Conservation (phyloP, 64 coral and sea anemone genomes). For the Pocillopora verrucosa region DNA sequence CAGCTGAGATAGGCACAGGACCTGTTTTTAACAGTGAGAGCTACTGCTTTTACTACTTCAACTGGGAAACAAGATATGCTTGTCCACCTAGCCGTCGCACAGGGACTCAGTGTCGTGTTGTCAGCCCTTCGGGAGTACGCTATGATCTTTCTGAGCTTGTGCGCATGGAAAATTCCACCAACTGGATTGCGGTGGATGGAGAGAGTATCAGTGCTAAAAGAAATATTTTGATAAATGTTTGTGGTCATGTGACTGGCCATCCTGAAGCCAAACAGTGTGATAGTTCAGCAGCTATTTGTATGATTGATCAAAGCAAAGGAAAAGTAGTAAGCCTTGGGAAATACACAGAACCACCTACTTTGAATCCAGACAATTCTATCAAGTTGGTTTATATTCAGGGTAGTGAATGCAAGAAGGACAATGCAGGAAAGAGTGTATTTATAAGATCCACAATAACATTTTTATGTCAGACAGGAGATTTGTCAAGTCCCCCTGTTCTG, state of each 20-base stretch:
- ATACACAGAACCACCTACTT: conserved; percentile 40
- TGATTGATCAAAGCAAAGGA: conserved; percentile 50
- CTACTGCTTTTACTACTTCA: conserved; percentile 84
- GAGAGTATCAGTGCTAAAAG: conserved; percentile 61
- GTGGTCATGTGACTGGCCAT: conserved; percentile 52
- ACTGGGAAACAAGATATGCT: conserved; percentile 83
- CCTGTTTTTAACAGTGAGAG: conserved; percentile 66
- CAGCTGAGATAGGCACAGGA: conserved; percentile 22
- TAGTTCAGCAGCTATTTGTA: conserved; percentile 49
- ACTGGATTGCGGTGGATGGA: conserved; percentile 89
- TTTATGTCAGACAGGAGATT: conserved; percentile 81
- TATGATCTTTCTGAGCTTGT: conserved; percentile 86
- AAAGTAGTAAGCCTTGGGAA: conserved; percentile 48
- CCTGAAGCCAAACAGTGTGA: conserved; percentile 55
- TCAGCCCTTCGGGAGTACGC: conserved; percentile 37
- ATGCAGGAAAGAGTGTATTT: conserved; percentile 9
- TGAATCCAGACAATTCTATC: conserved; percentile 77
- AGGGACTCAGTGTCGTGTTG: conserved; percentile 69
- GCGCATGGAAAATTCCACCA: conserved; percentile 32
- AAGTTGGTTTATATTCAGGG: conserved; percentile 63
- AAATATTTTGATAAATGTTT: conserved; percentile 77
- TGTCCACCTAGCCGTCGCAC: conserved; percentile 82
- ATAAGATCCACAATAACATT: conserved; percentile 73
- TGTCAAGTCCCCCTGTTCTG: conserved; percentile 79
- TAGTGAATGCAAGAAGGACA: conserved; percentile 63